These are phyloP conservation scores for Hypena proboscidalis DNA, from an alignment of 2,888 invertebrate genomes.

Conservation along the genomic window DNA sequence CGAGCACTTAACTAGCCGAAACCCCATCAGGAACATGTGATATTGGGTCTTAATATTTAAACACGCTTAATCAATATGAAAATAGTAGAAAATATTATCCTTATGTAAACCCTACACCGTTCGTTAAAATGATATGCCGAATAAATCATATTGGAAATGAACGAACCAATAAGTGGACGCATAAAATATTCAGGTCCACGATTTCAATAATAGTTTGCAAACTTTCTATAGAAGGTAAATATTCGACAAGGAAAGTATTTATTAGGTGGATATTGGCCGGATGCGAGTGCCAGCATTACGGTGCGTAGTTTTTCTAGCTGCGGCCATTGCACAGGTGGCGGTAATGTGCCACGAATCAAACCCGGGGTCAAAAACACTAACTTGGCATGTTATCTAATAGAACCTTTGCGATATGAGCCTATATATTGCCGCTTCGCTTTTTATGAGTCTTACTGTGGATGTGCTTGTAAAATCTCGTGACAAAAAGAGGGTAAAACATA, in stretches of 20 bases:
- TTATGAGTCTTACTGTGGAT: no score
- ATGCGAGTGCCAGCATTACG: conserved; percentile 68
- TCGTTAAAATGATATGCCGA: not conserved
- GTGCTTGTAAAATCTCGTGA: no score
- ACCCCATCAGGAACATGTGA: no score
- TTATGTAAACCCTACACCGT: not conserved
- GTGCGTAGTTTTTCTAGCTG: conserved; percentile 61
- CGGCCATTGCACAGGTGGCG: conserved; percentile 73
- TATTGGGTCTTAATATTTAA: no score
- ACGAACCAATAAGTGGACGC: conserved; percentile 39
- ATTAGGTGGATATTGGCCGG: conserved; percentile 75
- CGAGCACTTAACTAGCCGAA: no score
- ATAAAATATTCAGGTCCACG: conserved; percentile 63
- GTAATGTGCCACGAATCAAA: conserved; percentile 74
- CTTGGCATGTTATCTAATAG: conserved; percentile 40
- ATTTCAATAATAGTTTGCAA: conserved; percentile 71
- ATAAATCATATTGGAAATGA: conserved; percentile 19
- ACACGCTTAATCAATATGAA: no score
- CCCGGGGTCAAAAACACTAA: conserved; percentile 58
- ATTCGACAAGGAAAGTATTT: conserved; percentile 73
- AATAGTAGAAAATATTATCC: not conserved
- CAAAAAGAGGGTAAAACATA: no score
- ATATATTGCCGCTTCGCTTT: no score
- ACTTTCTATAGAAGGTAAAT: conserved; percentile 65
- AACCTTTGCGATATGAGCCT: conserved; percentile 15